Evolutionary conservation across 2,797 vertebrate species (phyloP), one percentile per base, ranked within the genome.

Genomic region (Micromesistius poutassou): DNA sequence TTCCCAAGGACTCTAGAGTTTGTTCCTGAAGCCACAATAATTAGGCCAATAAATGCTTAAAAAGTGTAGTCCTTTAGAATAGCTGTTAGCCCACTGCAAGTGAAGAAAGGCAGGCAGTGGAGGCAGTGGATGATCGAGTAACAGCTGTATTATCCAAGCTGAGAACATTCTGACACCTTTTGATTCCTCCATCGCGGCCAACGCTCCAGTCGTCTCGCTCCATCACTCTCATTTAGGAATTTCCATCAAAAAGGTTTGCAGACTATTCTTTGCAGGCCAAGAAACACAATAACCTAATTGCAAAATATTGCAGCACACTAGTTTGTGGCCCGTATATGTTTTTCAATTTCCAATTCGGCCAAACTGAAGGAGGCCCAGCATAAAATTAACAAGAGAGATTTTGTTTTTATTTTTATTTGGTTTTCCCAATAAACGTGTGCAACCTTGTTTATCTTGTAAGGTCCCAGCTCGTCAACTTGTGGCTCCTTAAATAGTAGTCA

Each of bases 41-140:
- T 80, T 92, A 83, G 85, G 75, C 55, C 70, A 83, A 77, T 89
- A 87, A 85, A 85, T 83, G 79, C 81, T 83, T 77, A 84, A 84
- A 78, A 82, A 87, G 90, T 77, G 76, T 84, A 81, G 85, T 78
- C 80, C 77, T 88, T 81, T 78, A 28, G 9, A 76, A 72, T 73
- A 76, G 46, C 76, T 78, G 82, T 76, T 38, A 70, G 35, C 75
- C 38, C 71, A 83, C 10, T n/a, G 46, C 3, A 22, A 68, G 81
- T 82, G 86, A 73, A 87, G 71, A 80, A 78, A 80, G 33, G 33
- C 33, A 35, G 33, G 70, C 80, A 77, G 33, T 35, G 83, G 83
- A 66, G 81, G 79, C 50, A 62, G 62, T 84, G 78, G 76, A 78
- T 36, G 35, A 85, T 81, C 70, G 87, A 81, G 85, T 89, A 84